Conservation (phyloP, 1,140 invertebrate species). For the Ceratosolen solmsi region DNA sequence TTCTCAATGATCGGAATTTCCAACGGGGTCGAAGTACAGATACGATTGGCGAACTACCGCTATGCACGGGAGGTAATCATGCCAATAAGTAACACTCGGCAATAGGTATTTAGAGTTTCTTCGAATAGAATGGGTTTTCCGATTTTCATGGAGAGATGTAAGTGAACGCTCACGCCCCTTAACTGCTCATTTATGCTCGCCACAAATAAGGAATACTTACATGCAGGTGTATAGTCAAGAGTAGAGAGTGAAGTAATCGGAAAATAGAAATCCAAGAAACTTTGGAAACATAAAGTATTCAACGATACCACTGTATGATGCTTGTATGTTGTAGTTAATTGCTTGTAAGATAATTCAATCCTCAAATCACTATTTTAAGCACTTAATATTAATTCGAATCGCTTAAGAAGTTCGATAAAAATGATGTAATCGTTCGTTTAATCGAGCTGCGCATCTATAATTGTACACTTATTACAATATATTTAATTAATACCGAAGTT, state of each 20-base stretch:
- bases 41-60: constrained; percentile 13
- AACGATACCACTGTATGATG: neutral
- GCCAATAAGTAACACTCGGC: constrained; percentile 49
- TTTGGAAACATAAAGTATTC: neutral
- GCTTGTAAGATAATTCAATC: too few species aligned
- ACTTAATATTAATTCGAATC: too few species aligned
- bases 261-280: neutral
- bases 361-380: too few species aligned
- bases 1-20: constrained; percentile 46
- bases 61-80: constrained; percentile 31
- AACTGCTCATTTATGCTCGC: neutral
- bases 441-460: too few species aligned
- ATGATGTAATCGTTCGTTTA: too few species aligned
- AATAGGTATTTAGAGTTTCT: constrained; percentile 50
- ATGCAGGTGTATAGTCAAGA: neutral
- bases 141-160: neutral
- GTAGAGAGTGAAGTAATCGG: neutral
- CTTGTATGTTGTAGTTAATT: too few species aligned
- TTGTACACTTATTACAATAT: too few species aligned
- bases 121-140: constrained; percentile 19
- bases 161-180: neutral
- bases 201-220: neutral
- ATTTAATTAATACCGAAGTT: too few species aligned
- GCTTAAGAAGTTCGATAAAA: too few species aligned
- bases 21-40: constrained; percentile 38